Percentiles rank a stretch among this genome's conserved stretches.
These are phyloP conservation scores for Caenorhabditis uteleia DNA, from an alignment of 2,888 invertebrate species.

Conservation along the genomic window DNA sequence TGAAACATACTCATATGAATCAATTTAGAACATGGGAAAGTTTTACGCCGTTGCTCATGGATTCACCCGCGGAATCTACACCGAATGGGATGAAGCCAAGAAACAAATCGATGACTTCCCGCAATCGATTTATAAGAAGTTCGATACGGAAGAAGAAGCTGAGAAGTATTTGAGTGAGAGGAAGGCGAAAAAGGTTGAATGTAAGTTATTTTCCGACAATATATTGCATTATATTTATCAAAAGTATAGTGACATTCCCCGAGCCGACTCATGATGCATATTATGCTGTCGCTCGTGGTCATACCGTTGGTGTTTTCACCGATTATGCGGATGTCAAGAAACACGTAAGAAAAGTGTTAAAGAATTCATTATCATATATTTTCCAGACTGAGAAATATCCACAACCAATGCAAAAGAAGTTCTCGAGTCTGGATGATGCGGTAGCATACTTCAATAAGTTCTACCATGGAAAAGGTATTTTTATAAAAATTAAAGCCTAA, in stretches of 20 bases:
- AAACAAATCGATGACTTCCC: constrained; percentile 64
- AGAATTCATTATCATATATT: background rate
- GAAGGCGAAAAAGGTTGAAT: constrained; percentile 38
- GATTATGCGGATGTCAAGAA: constrained; percentile 52
- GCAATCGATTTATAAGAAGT: constrained; percentile 59
- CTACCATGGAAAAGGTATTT: constrained; percentile 42
- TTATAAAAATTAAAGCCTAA: background rate
- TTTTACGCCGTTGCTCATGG: constrained; percentile 61
- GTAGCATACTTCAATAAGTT: constrained; percentile 48
- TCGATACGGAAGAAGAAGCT: constrained; percentile 52
- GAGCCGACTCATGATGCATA: constrained; percentile 37
- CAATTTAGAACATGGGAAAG: constrained; percentile 22
- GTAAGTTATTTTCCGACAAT: constrained; percentile 18
- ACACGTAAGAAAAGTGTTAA: constrained; percentile 30
- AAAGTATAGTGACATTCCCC: constrained; percentile 27
- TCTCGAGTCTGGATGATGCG: constrained; percentile 49
- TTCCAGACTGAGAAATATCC: constrained; percentile 55
- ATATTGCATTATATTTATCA: background rate
- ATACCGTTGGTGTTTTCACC: constrained; percentile 54
- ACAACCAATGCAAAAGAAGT: constrained; percentile 58
- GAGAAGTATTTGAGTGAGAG: constrained; percentile 49
- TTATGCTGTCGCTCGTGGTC: constrained; percentile 58
- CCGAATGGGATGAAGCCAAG: constrained; percentile 71
- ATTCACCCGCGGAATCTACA: constrained; percentile 42
- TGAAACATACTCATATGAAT: background rate